Conservation (phyloP, 2,888 invertebrate genomes). For the Caradrina clavipalpis region DNA sequence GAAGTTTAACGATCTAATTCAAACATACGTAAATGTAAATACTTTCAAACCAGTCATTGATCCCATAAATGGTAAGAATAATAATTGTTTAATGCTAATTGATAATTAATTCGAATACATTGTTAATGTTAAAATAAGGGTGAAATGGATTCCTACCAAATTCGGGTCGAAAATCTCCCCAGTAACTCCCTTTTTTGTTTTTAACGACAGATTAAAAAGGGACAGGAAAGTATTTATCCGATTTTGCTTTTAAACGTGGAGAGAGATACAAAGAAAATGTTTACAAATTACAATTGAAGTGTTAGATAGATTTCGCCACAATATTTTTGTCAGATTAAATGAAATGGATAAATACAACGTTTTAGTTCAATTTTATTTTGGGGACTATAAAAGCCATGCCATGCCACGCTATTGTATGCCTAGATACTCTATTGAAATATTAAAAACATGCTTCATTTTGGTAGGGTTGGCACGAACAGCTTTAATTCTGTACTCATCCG, state of each 20-base stretch:
- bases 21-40: conserved; percentile 62
- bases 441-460: conserved; percentile 61
- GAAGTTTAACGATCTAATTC: conserved; percentile 68
- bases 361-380: neutral
- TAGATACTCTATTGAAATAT: conserved; percentile 24
- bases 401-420: neutral
- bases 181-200: conserved; percentile 15
- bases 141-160: conserved; percentile 3
- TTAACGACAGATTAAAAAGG: no score
- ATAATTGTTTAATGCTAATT: conserved; percentile 20
- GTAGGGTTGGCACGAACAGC: conserved; percentile 71
- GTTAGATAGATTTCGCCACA: neutral
- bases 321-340: neutral
- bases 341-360: neutral
- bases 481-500: conserved; percentile 82
- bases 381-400: conserved; percentile 31
- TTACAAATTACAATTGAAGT: neutral
- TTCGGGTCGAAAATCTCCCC: neutral
- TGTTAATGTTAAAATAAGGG: conserved; percentile 26
- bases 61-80: conserved; percentile 70
- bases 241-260: neutral
- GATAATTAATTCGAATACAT: conserved; percentile 4
- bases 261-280: neutral
- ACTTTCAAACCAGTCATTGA: conserved; percentile 65
- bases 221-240: neutral